These are phyloP conservation scores for Littorina saxatilis DNA, from an alignment of 1,140 invertebrate species.

Conservation along the genomic window DNA sequence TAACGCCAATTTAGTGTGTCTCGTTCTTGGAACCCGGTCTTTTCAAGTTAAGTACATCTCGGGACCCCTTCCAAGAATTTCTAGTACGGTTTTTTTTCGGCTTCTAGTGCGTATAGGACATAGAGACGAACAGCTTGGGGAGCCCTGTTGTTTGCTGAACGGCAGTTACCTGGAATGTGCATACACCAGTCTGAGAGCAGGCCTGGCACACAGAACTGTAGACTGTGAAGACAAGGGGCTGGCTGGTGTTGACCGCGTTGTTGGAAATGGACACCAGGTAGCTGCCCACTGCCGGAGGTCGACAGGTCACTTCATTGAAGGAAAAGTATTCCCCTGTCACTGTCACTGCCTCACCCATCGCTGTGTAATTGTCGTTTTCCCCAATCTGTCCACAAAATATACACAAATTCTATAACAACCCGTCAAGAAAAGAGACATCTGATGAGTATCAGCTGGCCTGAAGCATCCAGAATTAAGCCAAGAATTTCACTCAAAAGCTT, in stretches of 20 bases:
- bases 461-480: not conserved
- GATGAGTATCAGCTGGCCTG: too few relatives aligned
- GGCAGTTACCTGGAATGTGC: slow-evolving; percentile 48
- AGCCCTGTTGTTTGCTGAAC: too few relatives aligned
- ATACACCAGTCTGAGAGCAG: slow-evolving; percentile 49
- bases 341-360: slow-evolving; percentile 27
- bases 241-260: slow-evolving; percentile 45
- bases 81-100: too few relatives aligned
- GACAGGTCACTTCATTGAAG: slow-evolving; percentile 54
- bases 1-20: too few relatives aligned
- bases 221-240: slow-evolving; percentile 44
- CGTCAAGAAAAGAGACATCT: too few relatives aligned
- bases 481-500: not conserved
- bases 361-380: slow-evolving; percentile 38
- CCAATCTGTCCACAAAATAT: not conserved
- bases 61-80: too few relatives aligned
- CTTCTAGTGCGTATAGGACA: too few relatives aligned
- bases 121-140: too few relatives aligned
- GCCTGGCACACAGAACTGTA: slow-evolving; percentile 49
- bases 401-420: not conserved
- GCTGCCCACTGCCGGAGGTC: slow-evolving; percentile 40
- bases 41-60: too few relatives aligned
- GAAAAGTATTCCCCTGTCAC: slow-evolving; percentile 51
- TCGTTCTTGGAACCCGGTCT: too few relatives aligned
- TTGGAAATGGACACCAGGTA: slow-evolving; percentile 55